These are phyloP conservation scores for Pachypanchax playfairii DNA, from an alignment of 2,113 vertebrate species.

Conservation along the genomic window DNA sequence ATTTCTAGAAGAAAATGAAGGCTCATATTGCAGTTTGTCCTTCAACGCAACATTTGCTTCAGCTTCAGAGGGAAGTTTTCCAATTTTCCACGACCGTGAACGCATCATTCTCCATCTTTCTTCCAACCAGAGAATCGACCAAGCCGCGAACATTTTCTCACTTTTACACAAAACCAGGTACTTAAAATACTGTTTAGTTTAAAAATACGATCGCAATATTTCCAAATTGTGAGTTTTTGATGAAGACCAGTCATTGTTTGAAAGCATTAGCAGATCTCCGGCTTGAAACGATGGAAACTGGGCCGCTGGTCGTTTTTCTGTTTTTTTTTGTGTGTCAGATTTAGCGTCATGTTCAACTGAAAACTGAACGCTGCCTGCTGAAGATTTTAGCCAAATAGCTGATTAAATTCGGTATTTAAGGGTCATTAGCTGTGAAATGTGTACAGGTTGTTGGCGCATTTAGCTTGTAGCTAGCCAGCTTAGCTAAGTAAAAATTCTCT, in stretches of 20 bases:
- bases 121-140: slow-evolving; percentile 41
- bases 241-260: not conserved
- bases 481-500: slow-evolving; percentile 26
- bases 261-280: not conserved
- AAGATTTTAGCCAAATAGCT: accelerated
- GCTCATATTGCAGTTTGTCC: too few relatives aligned
- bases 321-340: slow-evolving; percentile 6
- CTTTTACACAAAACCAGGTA: slow-evolving; percentile 21
- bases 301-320: slow-evolving; percentile 45
- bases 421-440: not conserved
- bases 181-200: not conserved
- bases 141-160: slow-evolving; percentile 20
- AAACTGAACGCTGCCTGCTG: accelerated
- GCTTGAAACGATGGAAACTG: slow-evolving; percentile 19
- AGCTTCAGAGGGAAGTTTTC: slow-evolving; percentile 1
- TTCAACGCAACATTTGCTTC: not conserved
- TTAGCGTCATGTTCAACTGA: not conserved
- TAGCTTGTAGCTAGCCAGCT: slow-evolving; percentile 51
- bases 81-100: slow-evolving; percentile 17
- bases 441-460: not conserved
- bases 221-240: not conserved
- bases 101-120: slow-evolving; percentile 70
- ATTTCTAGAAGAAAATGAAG: not conserved
- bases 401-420: not conserved
- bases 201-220: not conserved